phyloP scores from a whole-genome alignment of 2,888 invertebrate genomes.

The Agonopterix subpropinquella region DNA sequence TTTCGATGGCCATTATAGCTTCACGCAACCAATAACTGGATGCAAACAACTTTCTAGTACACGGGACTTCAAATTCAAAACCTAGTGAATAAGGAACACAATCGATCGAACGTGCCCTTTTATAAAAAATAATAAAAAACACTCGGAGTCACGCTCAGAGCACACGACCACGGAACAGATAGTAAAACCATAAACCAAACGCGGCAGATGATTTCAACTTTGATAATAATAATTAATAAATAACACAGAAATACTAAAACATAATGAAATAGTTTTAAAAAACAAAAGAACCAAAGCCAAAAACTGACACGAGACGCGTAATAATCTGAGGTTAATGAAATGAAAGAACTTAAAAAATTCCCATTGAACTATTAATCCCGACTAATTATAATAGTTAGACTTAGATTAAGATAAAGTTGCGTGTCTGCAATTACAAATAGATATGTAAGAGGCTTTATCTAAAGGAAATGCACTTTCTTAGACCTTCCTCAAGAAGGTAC shows the following conservation, averaged over 20 bases:
- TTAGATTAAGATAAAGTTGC: no score
- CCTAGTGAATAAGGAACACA: conserved; percentile 16
- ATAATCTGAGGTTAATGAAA: no score
- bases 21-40: conserved; percentile 9
- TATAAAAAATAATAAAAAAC: conserved; percentile 27
- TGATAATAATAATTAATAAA: conserved; percentile 15
- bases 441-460: conserved; percentile 14
- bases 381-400: no score
- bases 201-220: conserved; percentile 16
- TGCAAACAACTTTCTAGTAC: conserved; percentile 4
- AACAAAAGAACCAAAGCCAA: no score
- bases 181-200: conserved; percentile 16
- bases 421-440: no score
- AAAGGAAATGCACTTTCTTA: conserved; percentile 44
- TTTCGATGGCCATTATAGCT: conserved; percentile 8
- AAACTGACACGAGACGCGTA: no score
- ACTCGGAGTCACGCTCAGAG: conserved; percentile 42
- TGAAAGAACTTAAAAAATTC: no score
- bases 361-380: no score
- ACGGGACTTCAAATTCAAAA: conserved; percentile 8
- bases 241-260: background rate
- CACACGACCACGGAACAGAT: conserved; percentile 33
- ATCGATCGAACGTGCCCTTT: conserved; percentile 12
- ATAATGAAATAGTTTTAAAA: no score
- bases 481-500: conserved; percentile 19